phyloP scores from a whole-genome alignment of 2,888 invertebrate genomes.

The Lepidochitona cinerea region DNA sequence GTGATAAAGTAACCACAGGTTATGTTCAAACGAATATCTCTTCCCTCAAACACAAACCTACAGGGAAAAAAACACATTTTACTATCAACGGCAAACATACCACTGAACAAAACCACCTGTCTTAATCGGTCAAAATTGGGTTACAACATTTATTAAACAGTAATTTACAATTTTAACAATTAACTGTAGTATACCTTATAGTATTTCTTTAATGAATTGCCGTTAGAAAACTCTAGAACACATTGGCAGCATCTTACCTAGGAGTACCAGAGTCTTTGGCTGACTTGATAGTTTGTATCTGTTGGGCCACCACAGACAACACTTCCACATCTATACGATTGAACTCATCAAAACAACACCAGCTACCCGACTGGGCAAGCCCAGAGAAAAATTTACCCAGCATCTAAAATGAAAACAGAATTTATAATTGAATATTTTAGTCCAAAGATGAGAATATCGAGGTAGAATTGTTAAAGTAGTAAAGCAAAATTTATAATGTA shows the following conservation, averaged over 20 bases:
- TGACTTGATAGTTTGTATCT: constrained; percentile 69
- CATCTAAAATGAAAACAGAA: constrained; percentile 45
- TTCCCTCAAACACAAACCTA: constrained; percentile 69
- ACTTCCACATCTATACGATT: constrained; percentile 61
- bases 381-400: constrained; percentile 71
- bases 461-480: too few relatives aligned
- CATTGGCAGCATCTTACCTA: too few relatives aligned
- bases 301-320: constrained; percentile 66
- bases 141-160: too few relatives aligned
- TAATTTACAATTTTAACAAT: neutral
- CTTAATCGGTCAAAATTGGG: too few relatives aligned
- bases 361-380: constrained; percentile 69
- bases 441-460: too few relatives aligned
- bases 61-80: neutral
- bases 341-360: constrained; percentile 72
- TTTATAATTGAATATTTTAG: too few relatives aligned
- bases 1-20: constrained; percentile 71
- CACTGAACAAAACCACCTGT: too few relatives aligned
- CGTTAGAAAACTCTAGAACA: too few relatives aligned
- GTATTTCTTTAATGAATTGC: too few relatives aligned
- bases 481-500: too few relatives aligned
- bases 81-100: neutral
- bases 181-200: too few relatives aligned
- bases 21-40: constrained; percentile 68
- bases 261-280: constrained; percentile 66